Evolutionary conservation across 1,140 invertebrate genomes (phyloP), one percentile per base, ranked within the genome.

Genomic region (Cotesia chilonis): DNA sequence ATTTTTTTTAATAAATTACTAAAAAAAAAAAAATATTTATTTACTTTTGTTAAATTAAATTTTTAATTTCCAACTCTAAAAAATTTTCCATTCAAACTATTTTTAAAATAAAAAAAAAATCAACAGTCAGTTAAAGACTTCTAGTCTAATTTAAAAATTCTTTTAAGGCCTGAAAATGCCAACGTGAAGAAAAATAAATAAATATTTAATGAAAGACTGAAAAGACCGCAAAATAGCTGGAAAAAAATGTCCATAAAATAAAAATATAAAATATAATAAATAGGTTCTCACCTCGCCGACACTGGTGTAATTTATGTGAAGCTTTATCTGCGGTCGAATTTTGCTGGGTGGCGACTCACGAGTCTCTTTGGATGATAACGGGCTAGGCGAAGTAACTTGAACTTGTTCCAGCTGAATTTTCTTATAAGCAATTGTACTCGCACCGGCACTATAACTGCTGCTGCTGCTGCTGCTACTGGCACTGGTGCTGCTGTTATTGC

Each of bases 321-420:
- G 82, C 79, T 89, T 89, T 72, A 89, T 87, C 78, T 89, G 88
- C 52, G 88, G 88, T 77, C 89, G 87, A 79, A 86, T 86, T 77
- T 86, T 87, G 4, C 78, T 80, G 41, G 41, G 41, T 3, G 83
- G 79, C 7, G 84, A 86, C 71, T 89, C 88, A 38, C 88, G 83
- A 3, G 88, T 88, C 76, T 89, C 89, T 76, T 89, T 88, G n/a
- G 86, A 78, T 41, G 79, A 81, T 61, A 79, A 80, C 36, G 80
- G 59, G n/a, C 47, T 60, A 7, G 59, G 47, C 17, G 70, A 41
- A n/a, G 70, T 67, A 12, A 64, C 59, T 72, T 67, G 70, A 9
- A 64, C 59, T 72, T 67, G 70, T 6, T 37, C 67, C 6, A 66
- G 38, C 68, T 71, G 68, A 60, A 69, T 61, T 68, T 66, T 75